phyloP scores from a whole-genome alignment of 2,888 invertebrate genomes.

The Girardia tigrina region DNA sequence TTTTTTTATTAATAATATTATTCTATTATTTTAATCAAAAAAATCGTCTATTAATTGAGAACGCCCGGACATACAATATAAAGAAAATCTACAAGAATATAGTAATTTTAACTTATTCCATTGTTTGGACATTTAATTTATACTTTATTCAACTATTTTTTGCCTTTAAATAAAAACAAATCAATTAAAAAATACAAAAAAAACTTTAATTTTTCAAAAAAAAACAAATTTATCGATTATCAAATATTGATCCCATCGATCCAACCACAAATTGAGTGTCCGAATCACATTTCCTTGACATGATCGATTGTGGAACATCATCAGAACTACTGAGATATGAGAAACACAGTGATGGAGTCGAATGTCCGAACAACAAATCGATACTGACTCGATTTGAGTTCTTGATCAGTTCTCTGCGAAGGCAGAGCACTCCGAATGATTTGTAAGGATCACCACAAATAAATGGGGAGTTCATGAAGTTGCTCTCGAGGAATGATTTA shows the following conservation, averaged over 20 bases:
- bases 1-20: no score
- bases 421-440: neutral
- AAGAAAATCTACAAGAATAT: no score
- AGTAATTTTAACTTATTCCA: no score
- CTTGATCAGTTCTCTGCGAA: neutral
- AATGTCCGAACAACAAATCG: neutral
- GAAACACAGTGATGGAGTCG: conserved; percentile 10
- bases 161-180: no score
- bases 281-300: neutral
- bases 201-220: no score
- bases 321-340: neutral
- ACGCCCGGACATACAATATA: no score
- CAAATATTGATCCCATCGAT: neutral
- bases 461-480: neutral
- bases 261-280: neutral
- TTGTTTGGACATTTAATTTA: no score
- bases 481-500: neutral
- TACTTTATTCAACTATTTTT: no score
- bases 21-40: no score
- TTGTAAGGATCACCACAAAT: neutral
- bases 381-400: neutral
- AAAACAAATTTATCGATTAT: no score
- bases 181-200: no score
- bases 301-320: neutral
- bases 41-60: no score